phyloP scores from a whole-genome alignment of 2,797 vertebrate genomes.

The Paguma larvata region DNA sequence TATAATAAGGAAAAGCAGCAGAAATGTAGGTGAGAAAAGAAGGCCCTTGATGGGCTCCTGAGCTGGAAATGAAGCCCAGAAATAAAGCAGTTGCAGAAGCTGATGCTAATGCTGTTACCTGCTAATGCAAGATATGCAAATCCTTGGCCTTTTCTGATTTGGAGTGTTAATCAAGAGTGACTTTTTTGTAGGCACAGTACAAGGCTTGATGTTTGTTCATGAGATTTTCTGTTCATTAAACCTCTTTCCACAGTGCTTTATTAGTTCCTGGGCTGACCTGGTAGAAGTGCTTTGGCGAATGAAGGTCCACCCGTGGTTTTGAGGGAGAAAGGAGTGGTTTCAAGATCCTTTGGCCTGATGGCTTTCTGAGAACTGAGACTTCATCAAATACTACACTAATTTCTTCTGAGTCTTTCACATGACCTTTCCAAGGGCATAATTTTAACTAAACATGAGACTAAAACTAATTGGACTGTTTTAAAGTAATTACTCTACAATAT shows the following conservation, averaged over 20 bases:
- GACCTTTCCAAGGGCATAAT: constrained; percentile 60
- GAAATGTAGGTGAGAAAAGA: background rate
- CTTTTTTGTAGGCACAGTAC: background rate
- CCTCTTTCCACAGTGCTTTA: background rate
- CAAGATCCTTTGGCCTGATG: background rate
- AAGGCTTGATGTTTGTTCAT: background rate
- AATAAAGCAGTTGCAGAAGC: background rate
- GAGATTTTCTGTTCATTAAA: background rate
- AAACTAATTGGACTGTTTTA: constrained; percentile 59
- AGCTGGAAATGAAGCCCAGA: background rate
- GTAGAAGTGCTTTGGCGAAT: background rate
- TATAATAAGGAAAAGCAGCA: background rate
- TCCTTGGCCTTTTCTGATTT: background rate
- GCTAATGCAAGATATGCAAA: too few species aligned
- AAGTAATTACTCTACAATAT: constrained; percentile 60
- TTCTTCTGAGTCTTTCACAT: constrained; percentile 61
- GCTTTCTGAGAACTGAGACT: constrained; percentile 1
- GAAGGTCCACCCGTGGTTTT: background rate
- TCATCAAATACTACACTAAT: background rate
- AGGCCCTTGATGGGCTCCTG: background rate
- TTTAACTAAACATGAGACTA: constrained; percentile 59
- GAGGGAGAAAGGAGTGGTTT: background rate
- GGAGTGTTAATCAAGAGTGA: background rate
- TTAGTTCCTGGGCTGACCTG: background rate
- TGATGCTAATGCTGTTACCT: background rate